Evolutionary conservation across 2,113 vertebrate genomes (phyloP).

Genomic region (Glaucomys volans): DNA sequence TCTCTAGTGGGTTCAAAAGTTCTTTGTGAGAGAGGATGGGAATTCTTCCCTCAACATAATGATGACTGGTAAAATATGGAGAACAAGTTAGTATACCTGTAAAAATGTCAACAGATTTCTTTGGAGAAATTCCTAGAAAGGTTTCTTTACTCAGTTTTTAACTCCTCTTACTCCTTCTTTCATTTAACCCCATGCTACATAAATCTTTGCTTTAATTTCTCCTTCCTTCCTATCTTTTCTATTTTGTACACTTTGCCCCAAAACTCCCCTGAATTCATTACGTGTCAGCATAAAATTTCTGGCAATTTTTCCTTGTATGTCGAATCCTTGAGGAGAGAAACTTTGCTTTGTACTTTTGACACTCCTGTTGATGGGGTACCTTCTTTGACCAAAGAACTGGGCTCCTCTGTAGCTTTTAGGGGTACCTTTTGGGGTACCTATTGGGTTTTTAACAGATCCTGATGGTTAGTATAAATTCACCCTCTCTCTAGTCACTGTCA

Average conservation of each 20-base stretch:
- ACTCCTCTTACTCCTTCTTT: not conserved
- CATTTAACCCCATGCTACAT: not conserved
- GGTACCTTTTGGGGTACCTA: not conserved
- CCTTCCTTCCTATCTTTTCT: not conserved
- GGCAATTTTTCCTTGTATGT: not conserved
- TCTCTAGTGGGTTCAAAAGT: not conserved
- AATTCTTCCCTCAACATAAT: constrained; percentile 10
- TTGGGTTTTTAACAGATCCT: not conserved
- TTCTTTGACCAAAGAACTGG: not conserved
- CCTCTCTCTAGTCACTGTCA: not conserved
- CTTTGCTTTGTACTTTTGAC: not conserved
- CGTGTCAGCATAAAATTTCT: not conserved
- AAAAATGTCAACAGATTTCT: not conserved
- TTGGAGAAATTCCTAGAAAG: not conserved
- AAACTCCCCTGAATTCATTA: not conserved
- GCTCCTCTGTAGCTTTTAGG: not conserved
- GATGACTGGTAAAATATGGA: constrained; percentile 43
- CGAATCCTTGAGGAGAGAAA: not conserved
- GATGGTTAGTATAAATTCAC: not conserved
- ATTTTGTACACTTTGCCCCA: not conserved
- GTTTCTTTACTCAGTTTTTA: not conserved
- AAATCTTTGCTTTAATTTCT: not conserved
- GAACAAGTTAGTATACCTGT: not conserved
- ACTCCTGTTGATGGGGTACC: not conserved
- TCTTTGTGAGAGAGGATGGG: not conserved